Evolutionary conservation across 1,140 invertebrate genomes (phyloP), one percentile per base, ranked within the genome.

Genomic region (Notospermus geniculatus): DNA sequence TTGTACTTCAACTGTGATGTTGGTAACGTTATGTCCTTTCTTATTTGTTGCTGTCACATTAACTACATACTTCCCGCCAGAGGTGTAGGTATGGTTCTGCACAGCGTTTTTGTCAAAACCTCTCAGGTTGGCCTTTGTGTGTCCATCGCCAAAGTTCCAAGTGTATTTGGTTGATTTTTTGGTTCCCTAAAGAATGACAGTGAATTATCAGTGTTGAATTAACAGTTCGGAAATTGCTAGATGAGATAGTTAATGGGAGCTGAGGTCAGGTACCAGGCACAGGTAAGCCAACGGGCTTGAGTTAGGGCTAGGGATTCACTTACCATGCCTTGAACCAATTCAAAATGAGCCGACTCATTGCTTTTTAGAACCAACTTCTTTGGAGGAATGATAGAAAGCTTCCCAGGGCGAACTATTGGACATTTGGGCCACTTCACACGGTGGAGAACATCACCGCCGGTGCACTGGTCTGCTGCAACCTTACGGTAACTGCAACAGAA

Each of bases 391-490:
- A 36, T 36, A 15, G 32, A 36, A 36, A 36, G 32, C 15, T 36
- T 4, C 4, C 32, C 15, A 4, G 32, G 32, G 32, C 5, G 5
- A 36, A 36, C 32, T 7, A 36, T 4, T 4, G 32, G 15, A 36
- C 32, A 36, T 7, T 36, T 36, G 4, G 32, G n/a, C n/a, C n/a
- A n/a, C 15, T 36, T 36, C 32, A 7, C 5, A 7, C 32, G 32
- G 4, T 15, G 32, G 32, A 36, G 32, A 15, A 36, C 15, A 15
- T 36, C 56, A 19, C 90, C 89, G 45, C 84, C 86, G 17, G 80
- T 74, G 77, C 92, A 95, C 2, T 84, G 84, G 75, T 93, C 88
- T 4, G 89, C 90, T 7, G 86, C 83, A 57, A 93, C 89, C 76
- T 90, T 91, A 1, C 88, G 76, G 73, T 93, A 94, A 1, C 75